Conservation (phyloP, 1,140 invertebrate genomes). For the Archegozetes longisetosus region DNA sequence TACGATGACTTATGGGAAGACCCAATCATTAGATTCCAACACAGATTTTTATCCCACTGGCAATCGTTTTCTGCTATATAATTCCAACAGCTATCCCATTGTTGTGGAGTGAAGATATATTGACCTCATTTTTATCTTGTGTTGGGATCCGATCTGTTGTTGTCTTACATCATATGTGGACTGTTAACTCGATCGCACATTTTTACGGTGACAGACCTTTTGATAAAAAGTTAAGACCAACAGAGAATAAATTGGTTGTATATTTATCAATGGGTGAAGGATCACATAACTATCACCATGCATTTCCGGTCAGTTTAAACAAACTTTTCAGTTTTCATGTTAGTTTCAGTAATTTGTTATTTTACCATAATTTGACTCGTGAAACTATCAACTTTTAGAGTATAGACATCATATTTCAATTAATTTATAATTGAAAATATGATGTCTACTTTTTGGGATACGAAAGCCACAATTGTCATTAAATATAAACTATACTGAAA, state of each 20-base stretch:
- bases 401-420: too few relatives aligned
- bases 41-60: slow-evolving; percentile 54
- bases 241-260: slow-evolving; percentile 34
- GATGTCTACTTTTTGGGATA: too few relatives aligned
- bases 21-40: slow-evolving; percentile 25
- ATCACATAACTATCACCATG: slow-evolving; percentile 33
- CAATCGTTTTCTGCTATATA: slow-evolving; percentile 63
- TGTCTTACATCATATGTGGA: slow-evolving; percentile 39
- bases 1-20: slow-evolving; percentile 10
- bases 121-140: slow-evolving; percentile 60
- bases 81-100: slow-evolving; percentile 61
- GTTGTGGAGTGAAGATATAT: slow-evolving; percentile 46
- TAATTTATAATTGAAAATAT: too few relatives aligned
- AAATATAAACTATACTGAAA: too few relatives aligned
- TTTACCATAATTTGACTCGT: too few relatives aligned
- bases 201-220: slow-evolving; percentile 73
- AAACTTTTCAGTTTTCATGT: too few relatives aligned
- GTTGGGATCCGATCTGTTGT: slow-evolving; percentile 66
- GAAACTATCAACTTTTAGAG: too few relatives aligned
- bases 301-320: background rate
- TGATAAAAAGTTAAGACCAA: slow-evolving; percentile 42
- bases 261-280: slow-evolving; percentile 36
- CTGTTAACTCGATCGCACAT: slow-evolving; percentile 36
- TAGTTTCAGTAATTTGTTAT: too few relatives aligned
- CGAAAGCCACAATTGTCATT: too few relatives aligned